Evolutionary conservation across 2,113 vertebrate genomes (phyloP).

Genomic region (Oncorhynchus clarkii): DNA sequence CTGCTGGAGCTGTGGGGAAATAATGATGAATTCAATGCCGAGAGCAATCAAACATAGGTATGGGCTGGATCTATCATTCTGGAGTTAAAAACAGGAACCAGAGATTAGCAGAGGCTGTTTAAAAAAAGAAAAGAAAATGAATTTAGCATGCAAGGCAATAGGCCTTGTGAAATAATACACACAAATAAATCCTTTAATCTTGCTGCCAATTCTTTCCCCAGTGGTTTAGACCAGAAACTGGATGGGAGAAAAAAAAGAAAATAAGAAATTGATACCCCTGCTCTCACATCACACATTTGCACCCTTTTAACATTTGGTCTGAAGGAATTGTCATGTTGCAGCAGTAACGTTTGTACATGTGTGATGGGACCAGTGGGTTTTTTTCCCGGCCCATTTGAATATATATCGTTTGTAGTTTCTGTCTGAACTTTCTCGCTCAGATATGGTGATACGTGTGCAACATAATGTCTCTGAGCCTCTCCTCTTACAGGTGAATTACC

Average conservation of each 20-base stretch:
- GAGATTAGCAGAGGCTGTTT: slow-evolving; percentile 22
- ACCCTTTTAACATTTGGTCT: slow-evolving; percentile 33
- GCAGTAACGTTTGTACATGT: slow-evolving; percentile 36
- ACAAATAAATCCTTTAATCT: slow-evolving; percentile 72
- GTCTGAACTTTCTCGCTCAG: too few species aligned
- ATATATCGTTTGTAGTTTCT: too few species aligned
- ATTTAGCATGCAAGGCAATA: slow-evolving; percentile 49
- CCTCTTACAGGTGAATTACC: too few species aligned
- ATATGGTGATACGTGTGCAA: too few species aligned
- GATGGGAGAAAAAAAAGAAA: too few species aligned
- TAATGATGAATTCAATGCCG: slow-evolving; percentile 68
- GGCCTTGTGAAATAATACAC: slow-evolving; percentile 58
- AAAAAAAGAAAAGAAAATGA: background rate
- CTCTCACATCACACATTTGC: slow-evolving; percentile 41
- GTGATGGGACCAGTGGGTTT: slow-evolving; percentile 4
- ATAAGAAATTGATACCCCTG: slow-evolving; percentile 18
- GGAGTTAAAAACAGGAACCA: slow-evolving; percentile 35
- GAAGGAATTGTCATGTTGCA: background rate
- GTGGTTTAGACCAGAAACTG: slow-evolving; percentile 36
- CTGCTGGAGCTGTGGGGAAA: slow-evolving; percentile 34
- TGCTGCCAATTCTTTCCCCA: slow-evolving; percentile 51
- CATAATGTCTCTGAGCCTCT: too few species aligned
- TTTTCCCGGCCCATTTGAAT: too few species aligned
- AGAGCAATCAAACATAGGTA: slow-evolving; percentile 69
- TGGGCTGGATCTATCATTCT: slow-evolving; percentile 50